Evolutionary conservation across 2,797 vertebrate species (phyloP).

Genomic region (Gallinago solitaria): DNA sequence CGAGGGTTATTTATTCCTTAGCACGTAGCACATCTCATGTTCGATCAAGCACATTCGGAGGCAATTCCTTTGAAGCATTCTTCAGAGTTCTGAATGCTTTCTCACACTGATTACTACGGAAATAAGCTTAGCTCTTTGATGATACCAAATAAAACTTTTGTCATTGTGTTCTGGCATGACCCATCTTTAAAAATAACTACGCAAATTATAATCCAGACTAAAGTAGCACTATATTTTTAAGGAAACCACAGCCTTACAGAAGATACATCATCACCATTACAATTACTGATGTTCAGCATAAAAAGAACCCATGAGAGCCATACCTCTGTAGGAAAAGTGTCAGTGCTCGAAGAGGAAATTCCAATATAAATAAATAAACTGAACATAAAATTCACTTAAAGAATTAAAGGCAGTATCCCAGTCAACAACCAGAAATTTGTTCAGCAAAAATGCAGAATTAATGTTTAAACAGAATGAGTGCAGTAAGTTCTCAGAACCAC

Average conservation of each 20-base stretch:
- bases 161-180: not conserved
- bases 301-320: not conserved
- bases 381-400: not conserved
- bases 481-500: constrained; percentile 22
- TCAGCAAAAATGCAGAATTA: not conserved
- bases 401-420: not conserved
- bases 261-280: not conserved
- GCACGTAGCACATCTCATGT: not conserved
- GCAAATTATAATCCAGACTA: not conserved
- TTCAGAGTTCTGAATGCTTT: not conserved
- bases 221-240: not conserved
- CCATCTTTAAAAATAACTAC: not conserved
- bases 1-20: not conserved
- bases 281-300: not conserved
- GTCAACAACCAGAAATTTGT: not conserved
- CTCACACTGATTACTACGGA: not conserved
- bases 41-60: rapidly evolving
- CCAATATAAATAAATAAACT: constrained; percentile 51
- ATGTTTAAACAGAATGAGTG: not conserved
- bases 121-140: not conserved
- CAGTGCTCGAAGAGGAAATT: constrained; percentile 48
- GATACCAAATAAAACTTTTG: not conserved
- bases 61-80: not conserved
- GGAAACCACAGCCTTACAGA: not conserved
- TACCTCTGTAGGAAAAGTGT: constrained; percentile 48